Conservation (phyloP, 2,797 vertebrate species). For the Bryconaethiops microstoma region DNA sequence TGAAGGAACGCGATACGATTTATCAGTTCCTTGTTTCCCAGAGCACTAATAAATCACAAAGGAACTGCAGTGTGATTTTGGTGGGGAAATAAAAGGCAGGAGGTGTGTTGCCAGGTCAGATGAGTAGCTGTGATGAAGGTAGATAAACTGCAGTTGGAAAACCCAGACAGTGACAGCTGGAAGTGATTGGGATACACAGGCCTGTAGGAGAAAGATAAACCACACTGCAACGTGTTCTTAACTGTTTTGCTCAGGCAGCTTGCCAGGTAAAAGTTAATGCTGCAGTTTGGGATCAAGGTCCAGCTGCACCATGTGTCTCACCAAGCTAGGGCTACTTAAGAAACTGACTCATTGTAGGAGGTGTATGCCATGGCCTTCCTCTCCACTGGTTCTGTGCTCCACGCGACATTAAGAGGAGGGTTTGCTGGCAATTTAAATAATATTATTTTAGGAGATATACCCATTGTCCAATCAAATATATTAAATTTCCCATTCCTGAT, state of each 20-base stretch:
- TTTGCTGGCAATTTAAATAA: no score
- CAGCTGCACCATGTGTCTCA: neutral
- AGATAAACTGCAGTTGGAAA: slow-evolving; percentile 45
- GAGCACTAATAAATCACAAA: neutral
- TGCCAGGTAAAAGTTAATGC: slow-evolving; percentile 31
- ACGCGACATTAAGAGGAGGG: no score
- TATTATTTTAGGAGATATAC: no score
- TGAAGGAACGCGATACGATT: neutral
- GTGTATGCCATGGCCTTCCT: no score
- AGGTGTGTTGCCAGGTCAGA: slow-evolving; percentile 21
- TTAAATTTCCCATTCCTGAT: no score
- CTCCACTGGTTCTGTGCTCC: no score
- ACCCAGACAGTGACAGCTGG: slow-evolving; percentile 80
- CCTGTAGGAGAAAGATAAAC: neutral
- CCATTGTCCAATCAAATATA: no score
- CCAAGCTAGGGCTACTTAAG: no score
- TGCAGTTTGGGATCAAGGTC: neutral
- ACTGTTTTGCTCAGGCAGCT: slow-evolving; percentile 78
- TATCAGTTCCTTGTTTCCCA: slow-evolving; percentile 16
- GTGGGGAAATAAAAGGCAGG: slow-evolving; percentile 19
- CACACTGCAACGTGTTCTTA: slow-evolving; percentile 75
- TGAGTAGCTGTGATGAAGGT: slow-evolving; percentile 10
- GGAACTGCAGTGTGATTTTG: neutral
- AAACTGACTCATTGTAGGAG: no score
- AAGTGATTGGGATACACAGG: slow-evolving; percentile 79